Evolutionary conservation across 37 sponge, comb jelly and placozoan genomes (phyloP), one percentile per base, ranked within the genome.

Genomic region (Cliona cf. orientalis): DNA sequence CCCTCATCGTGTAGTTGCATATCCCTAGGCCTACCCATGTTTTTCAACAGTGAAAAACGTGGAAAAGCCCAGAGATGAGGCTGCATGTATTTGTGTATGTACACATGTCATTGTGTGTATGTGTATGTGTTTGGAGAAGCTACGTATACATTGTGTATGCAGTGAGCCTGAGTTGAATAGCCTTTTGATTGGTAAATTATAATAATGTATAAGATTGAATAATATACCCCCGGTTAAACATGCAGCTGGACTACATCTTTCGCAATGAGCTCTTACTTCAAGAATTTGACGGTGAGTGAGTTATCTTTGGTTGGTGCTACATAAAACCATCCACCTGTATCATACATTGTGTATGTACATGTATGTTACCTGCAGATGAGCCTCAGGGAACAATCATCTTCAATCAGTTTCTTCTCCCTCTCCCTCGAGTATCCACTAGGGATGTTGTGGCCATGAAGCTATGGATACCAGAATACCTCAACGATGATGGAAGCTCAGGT

Each of bases 231-330:
- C 25, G 7, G 31, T 32, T 7, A 23, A 46, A 22, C 55, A 22
- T 66, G 43, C 69, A 91, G 92, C 66, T 95, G 74, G 95, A 95
- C 58, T 91, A 95, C 71, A 49, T 91, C 12, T 95, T 95, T 46
- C 69, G 95, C 58, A 88, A 95, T 82, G 95, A 95, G 42, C 56
- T 3, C 0, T 25, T 89, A 14, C 74, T 91, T 31, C 62, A 95
- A 37, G 69, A 72, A 56, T 39, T 91, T 58, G 71, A 76, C 81
- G 84, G 95, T 95, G 22, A 25, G 62, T 38, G 9, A n/a, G 0
- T 25, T 12, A 79, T 61, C 12, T 61, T 2, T n/a, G n/a, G n/a
- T n/a, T n/a, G n/a, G 2, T 38, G 1, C 39, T 61, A 33, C 62
- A 12, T 61, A 1, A 1, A 6, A 23, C 12, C 19, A 2, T 26